Conservation (phyloP, 1,140 invertebrate genomes). For the Orussus abietinus region DNA sequence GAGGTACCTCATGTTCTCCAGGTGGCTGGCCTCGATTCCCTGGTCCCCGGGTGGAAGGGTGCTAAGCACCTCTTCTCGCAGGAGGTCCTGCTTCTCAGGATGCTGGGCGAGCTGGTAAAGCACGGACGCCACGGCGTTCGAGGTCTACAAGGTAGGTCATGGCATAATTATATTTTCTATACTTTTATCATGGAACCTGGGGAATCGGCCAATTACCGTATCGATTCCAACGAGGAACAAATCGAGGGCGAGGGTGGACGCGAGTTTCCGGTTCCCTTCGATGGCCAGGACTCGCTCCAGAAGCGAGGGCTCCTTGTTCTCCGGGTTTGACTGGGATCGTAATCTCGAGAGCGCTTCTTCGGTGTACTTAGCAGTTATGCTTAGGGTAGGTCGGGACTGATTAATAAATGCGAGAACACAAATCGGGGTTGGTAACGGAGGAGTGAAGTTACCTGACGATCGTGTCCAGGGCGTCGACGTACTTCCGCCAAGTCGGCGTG, state of each 20-base stretch:
- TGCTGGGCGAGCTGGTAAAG: conserved; percentile 78
- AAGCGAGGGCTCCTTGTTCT: conserved; percentile 56
- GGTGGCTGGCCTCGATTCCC: conserved; percentile 59
- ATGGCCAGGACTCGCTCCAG: conserved; percentile 61
- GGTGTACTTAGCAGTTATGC: conserved; percentile 57
- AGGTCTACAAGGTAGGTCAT: conserved; percentile 59
- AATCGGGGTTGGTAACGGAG: neutral
- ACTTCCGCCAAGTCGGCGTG: conserved; percentile 72
- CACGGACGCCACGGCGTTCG: conserved; percentile 71
- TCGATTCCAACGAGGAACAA: conserved; percentile 84
- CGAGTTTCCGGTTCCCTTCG: conserved; percentile 65
- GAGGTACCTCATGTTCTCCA: conserved; percentile 73
- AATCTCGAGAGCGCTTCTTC: conserved; percentile 25
- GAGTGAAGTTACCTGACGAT: conserved; percentile 58
- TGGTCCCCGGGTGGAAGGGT: conserved; percentile 56
- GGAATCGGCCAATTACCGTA: conserved; percentile 59
- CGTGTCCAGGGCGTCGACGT: conserved; percentile 67
- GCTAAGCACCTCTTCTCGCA: conserved; percentile 67
- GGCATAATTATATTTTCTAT: neutral
- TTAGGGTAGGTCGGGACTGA: conserved; percentile 41
- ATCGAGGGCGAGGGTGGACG: conserved; percentile 74
- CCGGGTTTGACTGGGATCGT: conserved; percentile 47
- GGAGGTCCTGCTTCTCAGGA: conserved; percentile 66
- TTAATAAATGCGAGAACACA: neutral
- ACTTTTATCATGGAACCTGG: neutral